These are phyloP conservation scores for Bos javanicus DNA, from an alignment of 2,113 vertebrate species.

Conservation along the genomic window DNA sequence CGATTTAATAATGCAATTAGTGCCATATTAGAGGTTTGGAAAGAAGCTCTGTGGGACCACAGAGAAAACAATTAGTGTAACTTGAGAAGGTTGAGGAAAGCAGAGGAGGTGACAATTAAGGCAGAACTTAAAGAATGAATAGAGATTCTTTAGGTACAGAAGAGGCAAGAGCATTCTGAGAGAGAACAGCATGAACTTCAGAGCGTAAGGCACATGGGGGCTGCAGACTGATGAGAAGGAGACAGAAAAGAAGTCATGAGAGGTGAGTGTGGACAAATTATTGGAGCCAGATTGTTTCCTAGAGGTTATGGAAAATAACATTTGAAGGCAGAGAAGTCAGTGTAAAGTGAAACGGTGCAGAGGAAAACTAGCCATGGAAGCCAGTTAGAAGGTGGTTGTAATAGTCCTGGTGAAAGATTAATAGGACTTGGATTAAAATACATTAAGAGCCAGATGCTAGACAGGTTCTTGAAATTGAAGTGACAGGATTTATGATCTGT, in stretches of 20 bases:
- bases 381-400: background rate
- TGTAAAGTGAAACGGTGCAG: background rate
- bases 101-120: background rate
- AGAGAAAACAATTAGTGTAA: background rate
- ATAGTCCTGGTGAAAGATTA: background rate
- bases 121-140: background rate
- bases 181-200: background rate
- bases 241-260: background rate
- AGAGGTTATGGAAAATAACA: background rate
- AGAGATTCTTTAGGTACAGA: background rate
- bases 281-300: background rate
- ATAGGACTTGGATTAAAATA: background rate
- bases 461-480: background rate
- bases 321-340: background rate
- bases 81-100: background rate
- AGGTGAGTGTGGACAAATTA: background rate
- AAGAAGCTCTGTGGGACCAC: background rate
- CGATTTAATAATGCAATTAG: background rate
- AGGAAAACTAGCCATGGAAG: background rate
- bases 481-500: background rate
- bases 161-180: background rate
- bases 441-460: background rate
- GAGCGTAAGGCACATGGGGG: fast-evolving
- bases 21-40: background rate
- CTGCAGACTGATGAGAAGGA: background rate